Conservation (phyloP, 2,888 invertebrate genomes). For the Strigamia transsilvanica region DNA sequence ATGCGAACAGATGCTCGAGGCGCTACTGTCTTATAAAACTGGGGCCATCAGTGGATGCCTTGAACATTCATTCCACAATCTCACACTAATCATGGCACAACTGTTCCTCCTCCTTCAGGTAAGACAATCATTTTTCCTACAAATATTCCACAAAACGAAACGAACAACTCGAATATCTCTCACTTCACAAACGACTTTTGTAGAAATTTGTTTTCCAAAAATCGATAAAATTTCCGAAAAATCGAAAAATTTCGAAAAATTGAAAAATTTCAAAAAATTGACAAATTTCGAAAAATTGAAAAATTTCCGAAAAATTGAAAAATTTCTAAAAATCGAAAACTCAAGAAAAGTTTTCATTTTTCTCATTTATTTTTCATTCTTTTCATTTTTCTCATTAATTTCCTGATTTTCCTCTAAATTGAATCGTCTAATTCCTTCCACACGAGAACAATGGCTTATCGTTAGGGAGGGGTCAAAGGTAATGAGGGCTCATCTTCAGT, state of each 20-base stretch:
- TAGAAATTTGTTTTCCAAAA: too few relatives aligned
- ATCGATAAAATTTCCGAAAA: too few relatives aligned
- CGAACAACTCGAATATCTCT: not conserved
- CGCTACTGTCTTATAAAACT: slow-evolving; percentile 36
- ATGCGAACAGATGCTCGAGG: slow-evolving; percentile 45
- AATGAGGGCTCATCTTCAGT: slow-evolving; percentile 23
- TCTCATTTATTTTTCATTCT: not conserved
- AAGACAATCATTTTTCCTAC: not conserved
- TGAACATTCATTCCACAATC: slow-evolving; percentile 24
- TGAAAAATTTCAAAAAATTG: too few relatives aligned
- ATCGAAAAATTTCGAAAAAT: too few relatives aligned
- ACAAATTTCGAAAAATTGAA: too few relatives aligned
- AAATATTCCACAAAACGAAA: not conserved
- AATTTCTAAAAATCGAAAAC: too few relatives aligned
- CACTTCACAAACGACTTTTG: not conserved
- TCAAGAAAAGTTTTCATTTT: too few relatives aligned
- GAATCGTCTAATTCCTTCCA: not conserved
- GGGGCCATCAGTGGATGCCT: not conserved
- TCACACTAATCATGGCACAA: slow-evolving; percentile 12
- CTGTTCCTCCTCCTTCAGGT: not conserved
- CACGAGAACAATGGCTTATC: not conserved
- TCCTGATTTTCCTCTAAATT: too few relatives aligned
- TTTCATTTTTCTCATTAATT: not conserved
- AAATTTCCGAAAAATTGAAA: too few relatives aligned
- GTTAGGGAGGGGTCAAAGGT: not conserved